Percentiles rank a stretch among this genome's conserved stretches.
These are phyloP conservation scores for Scolopax rusticola DNA, from an alignment of 2,797 vertebrate genomes.

Conservation along the genomic window DNA sequence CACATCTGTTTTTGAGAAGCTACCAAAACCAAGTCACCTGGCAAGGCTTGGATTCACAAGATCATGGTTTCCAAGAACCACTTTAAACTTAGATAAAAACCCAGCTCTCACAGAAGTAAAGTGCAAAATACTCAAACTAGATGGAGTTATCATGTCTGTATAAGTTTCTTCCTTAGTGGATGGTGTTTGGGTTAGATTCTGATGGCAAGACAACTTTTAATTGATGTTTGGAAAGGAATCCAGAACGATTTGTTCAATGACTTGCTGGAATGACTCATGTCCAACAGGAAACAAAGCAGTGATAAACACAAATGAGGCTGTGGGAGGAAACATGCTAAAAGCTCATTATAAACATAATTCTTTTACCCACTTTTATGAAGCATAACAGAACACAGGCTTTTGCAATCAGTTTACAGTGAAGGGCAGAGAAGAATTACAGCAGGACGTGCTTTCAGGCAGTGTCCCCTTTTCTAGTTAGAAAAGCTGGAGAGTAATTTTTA, in stretches of 20 bases:
- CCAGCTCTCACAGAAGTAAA: not conserved
- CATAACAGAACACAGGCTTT: not conserved
- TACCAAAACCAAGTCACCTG: not conserved
- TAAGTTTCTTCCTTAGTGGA: not conserved
- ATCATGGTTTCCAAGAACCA: not conserved
- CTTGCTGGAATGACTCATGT: slow-evolving; percentile 5
- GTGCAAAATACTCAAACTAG: not conserved
- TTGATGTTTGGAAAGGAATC: not conserved
- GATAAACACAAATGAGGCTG: slow-evolving; percentile 23
- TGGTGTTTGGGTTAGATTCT: not conserved
- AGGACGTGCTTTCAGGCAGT: not conserved
- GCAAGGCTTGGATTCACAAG: not conserved
- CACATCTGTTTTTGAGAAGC: not conserved
- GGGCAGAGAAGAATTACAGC: not conserved
- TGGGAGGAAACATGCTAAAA: slow-evolving; percentile 29
- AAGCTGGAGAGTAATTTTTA: not conserved
- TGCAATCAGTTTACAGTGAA: not conserved
- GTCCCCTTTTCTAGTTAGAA: not conserved
- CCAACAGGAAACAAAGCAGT: slow-evolving; percentile 17
- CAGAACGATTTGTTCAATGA: not conserved
- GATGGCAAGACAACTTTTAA: not conserved
- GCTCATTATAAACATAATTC: not conserved
- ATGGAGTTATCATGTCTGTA: not conserved
- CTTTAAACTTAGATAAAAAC: not conserved
- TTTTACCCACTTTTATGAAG: not conserved